These are phyloP conservation scores for Drosophila anomelani DNA, from an alignment of 2,888 invertebrate genomes.

Conservation along the genomic window DNA sequence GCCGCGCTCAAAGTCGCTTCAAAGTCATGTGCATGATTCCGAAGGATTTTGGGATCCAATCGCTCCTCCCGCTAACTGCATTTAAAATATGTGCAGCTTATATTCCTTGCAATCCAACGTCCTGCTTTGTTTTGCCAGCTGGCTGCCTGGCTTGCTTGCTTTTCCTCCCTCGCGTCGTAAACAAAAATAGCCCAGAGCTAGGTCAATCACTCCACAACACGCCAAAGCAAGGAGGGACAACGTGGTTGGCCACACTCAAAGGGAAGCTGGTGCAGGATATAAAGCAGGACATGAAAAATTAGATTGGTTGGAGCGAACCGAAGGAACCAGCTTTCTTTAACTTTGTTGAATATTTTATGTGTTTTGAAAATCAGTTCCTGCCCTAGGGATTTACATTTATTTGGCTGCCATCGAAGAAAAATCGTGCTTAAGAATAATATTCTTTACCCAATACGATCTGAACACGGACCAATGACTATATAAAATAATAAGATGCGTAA, in stretches of 20 bases:
- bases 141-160: constrained; percentile 18
- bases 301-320: constrained; percentile 12
- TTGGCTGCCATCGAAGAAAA: not conserved
- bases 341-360: constrained; percentile 14
- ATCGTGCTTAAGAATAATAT: not conserved
- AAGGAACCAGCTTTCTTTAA: constrained; percentile 7
- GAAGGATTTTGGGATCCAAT: constrained; percentile 25
- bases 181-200: constrained; percentile 56
- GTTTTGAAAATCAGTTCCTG: constrained; percentile 8
- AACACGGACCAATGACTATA: not conserved
- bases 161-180: constrained; percentile 19
- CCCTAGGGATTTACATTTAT: constrained; percentile 3
- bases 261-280: constrained; percentile 23
- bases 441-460: not conserved
- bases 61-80: constrained; percentile 60
- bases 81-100: constrained; percentile 69
- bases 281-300: constrained; percentile 25
- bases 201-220: constrained; percentile 68
- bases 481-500: not conserved
- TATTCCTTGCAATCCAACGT: constrained; percentile 11
- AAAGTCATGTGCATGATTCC: constrained; percentile 70
- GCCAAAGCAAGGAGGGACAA: constrained; percentile 11
- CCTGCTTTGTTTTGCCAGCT: constrained; percentile 29
- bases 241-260: constrained; percentile 1
- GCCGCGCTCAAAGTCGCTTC: constrained; percentile 69